phyloP scores from a whole-genome alignment of 2,888 invertebrate species.

The Heliothis peltigera region DNA sequence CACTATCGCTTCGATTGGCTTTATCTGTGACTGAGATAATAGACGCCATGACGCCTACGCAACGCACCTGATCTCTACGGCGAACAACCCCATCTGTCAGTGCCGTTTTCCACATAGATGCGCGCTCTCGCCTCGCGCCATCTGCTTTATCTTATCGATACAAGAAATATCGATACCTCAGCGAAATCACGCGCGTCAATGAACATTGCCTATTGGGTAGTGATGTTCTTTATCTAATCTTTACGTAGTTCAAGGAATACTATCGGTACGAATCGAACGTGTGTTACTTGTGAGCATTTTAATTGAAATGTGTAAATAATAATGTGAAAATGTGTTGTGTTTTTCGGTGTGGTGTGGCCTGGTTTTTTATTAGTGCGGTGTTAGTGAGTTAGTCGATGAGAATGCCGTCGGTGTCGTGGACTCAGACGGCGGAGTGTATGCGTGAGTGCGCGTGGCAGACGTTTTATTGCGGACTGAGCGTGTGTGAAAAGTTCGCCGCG shows the following conservation, averaged over 20 bases:
- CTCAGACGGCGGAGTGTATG: slow-evolving; percentile 75
- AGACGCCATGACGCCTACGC: slow-evolving; percentile 65
- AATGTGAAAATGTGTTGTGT: slow-evolving; percentile 56
- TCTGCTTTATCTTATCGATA: slow-evolving; percentile 79
- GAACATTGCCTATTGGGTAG: slow-evolving; percentile 75
- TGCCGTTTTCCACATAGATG: slow-evolving; percentile 73
- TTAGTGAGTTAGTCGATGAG: slow-evolving; percentile 62
- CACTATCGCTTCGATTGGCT: slow-evolving; percentile 71
- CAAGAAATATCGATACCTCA: slow-evolving; percentile 73
- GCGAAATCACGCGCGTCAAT: slow-evolving; percentile 82
- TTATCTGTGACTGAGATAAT: slow-evolving; percentile 78
- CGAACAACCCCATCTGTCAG: slow-evolving; percentile 58
- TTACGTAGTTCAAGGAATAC: slow-evolving; percentile 51
- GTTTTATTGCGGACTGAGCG: slow-evolving; percentile 76
- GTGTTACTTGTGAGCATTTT: slow-evolving; percentile 42
- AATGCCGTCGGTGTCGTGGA: slow-evolving; percentile 73
- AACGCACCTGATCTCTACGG: slow-evolving; percentile 67
- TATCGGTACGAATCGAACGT: slow-evolving; percentile 58
- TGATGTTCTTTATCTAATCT: slow-evolving; percentile 63
- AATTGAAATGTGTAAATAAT: slow-evolving; percentile 58
- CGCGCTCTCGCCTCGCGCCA: slow-evolving; percentile 68
- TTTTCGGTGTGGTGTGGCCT: slow-evolving; percentile 45
- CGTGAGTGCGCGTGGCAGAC: slow-evolving; percentile 79
- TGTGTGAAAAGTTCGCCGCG: slow-evolving; percentile 75
- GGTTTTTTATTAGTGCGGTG: slow-evolving; percentile 61